phyloP scores from a whole-genome alignment of 2,888 invertebrate genomes.

The Hymenopus coronatus region DNA sequence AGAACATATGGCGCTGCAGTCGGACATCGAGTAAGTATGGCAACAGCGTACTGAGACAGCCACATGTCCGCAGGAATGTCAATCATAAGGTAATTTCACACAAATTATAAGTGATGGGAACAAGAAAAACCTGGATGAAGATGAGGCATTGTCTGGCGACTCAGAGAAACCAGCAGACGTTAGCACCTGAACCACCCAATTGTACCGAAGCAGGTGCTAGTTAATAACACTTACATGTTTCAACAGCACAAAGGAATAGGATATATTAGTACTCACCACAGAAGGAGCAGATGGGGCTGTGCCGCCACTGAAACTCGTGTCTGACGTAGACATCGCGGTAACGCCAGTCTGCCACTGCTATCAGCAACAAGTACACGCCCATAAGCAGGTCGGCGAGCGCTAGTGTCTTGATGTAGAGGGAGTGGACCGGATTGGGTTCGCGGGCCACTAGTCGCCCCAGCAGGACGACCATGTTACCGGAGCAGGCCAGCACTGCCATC shows the following conservation, averaged over 20 bases:
- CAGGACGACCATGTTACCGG: conserved; percentile 57
- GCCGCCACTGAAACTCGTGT: conserved; percentile 57
- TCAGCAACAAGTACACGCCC: conserved; percentile 60
- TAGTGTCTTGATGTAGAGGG: conserved; percentile 60
- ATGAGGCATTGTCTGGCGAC: too few species aligned
- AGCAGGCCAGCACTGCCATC: conserved; percentile 57
- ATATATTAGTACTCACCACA: conserved; percentile 51
- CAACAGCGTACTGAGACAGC: too few species aligned
- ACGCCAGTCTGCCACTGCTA: conserved; percentile 54
- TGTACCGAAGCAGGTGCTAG: too few species aligned
- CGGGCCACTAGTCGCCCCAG: conserved; percentile 54
- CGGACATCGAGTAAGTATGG: too few species aligned
- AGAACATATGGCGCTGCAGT: too few species aligned
- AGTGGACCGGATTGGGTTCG: conserved; percentile 54
- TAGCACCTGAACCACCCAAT: too few species aligned
- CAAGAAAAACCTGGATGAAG: too few species aligned
- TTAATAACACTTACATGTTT: background rate
- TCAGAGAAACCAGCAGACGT: too few species aligned
- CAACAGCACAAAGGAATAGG: background rate
- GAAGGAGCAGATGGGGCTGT: conserved; percentile 54
- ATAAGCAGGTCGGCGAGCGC: conserved; percentile 61
- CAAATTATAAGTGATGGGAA: too few species aligned
- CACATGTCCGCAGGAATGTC: too few species aligned
- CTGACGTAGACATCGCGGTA: conserved; percentile 56
- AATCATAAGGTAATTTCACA: too few species aligned